These are phyloP conservation scores for Hoplostethus atlanticus DNA, from an alignment of 2,797 vertebrate species.

Conservation along the genomic window DNA sequence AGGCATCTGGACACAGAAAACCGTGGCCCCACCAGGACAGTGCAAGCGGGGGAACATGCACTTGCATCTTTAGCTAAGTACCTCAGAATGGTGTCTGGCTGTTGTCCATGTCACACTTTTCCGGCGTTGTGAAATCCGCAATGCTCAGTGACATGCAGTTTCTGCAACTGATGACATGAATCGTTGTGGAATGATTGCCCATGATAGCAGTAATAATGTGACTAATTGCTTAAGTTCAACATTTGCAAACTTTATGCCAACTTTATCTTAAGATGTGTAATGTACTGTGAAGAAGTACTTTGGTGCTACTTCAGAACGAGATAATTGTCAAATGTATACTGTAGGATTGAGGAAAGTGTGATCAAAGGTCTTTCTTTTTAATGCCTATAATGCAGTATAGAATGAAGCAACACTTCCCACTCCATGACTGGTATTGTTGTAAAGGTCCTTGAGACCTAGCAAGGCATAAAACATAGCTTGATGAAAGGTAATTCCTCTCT, in stretches of 20 bases:
- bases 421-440: conserved; percentile 13
- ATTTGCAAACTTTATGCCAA: not conserved
- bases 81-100: conserved; percentile 36
- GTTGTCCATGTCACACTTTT: not conserved
- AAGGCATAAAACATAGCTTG: conserved; percentile 42
- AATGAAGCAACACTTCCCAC: conserved; percentile 1
- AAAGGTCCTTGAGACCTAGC: conserved; percentile 38
- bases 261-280: not conserved
- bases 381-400: not conserved
- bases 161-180: not conserved
- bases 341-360: not conserved
- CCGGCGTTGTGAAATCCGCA: not conserved
- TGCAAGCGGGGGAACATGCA: conserved; percentile 31
- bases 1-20: conserved; percentile 78
- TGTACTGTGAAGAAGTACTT: not conserved
- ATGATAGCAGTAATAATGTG: not conserved
- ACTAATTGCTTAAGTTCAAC: not conserved
- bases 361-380: conserved; percentile 1
- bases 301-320: not conserved
- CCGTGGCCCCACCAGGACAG: conserved; percentile 60
- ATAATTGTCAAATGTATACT: not conserved
- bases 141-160: not conserved
- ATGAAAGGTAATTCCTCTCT: conserved; percentile 53
- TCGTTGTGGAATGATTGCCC: not conserved
- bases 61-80: conserved; percentile 36